Conservation (phyloP, 2,888 invertebrate genomes). For the Keiferia lycopersicella region DNA sequence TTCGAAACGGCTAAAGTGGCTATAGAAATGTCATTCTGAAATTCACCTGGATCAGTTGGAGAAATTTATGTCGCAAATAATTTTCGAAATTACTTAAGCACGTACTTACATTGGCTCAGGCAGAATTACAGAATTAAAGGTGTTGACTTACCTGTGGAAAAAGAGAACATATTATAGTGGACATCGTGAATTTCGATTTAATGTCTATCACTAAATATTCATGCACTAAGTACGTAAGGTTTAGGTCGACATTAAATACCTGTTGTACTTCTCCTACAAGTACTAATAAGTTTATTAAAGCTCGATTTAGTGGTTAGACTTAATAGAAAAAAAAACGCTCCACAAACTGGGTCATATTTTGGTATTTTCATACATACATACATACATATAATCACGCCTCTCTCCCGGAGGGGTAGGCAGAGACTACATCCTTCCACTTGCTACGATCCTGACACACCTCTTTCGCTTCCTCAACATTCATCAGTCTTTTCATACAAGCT, state of each 20-base stretch:
- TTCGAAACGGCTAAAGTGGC: slow-evolving; percentile 28
- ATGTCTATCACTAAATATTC: neutral
- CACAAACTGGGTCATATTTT: too few relatives aligned
- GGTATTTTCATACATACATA: too few relatives aligned
- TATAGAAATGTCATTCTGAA: slow-evolving; percentile 35
- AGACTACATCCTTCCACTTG: too few relatives aligned
- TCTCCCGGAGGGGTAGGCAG: too few relatives aligned
- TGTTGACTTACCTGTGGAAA: slow-evolving; percentile 44
- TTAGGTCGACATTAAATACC: neutral
- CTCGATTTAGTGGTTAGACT: too few relatives aligned
- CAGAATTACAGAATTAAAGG: slow-evolving; percentile 31
- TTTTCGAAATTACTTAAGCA: slow-evolving; percentile 30
- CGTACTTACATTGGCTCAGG: slow-evolving; percentile 23
- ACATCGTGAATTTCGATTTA: slow-evolving; percentile 4
- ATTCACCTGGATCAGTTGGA: slow-evolving; percentile 34
- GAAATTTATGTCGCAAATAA: slow-evolving; percentile 36
- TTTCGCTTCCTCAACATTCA: too few relatives aligned
- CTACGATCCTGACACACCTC: too few relatives aligned
- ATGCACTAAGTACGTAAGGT: neutral
- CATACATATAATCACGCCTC: too few relatives aligned
- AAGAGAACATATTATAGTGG: slow-evolving; percentile 25
- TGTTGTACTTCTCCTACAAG: too few relatives aligned
- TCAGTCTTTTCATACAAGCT: too few relatives aligned
- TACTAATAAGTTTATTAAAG: too few relatives aligned
- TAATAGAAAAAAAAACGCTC: too few relatives aligned